Base-by-base conservation (phyloP, 2,797 vertebrate genomes). In the Enteromius anoplus region DNA sequence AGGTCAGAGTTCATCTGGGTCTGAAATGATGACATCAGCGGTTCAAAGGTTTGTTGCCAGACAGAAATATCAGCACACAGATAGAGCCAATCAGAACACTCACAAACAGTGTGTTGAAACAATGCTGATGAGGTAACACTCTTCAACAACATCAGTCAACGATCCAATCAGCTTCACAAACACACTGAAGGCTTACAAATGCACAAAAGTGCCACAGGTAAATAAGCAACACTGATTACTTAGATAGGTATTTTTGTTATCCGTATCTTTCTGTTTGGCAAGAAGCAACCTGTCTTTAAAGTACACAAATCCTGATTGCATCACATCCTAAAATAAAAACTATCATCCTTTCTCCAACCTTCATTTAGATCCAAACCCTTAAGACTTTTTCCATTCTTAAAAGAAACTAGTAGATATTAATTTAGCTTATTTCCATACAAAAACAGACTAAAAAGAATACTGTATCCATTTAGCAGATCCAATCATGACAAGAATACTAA, bases 121-220 rank as follows among this genome's bases (percentile, higher is more conserved):
- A 78, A 89, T 87, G 76, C 84, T 85, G 90, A 92, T 93, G 92
- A 92, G 90, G 91, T 91, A 91, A 93, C 90, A 84, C 87, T 89
- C 88, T 70, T 92, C 90, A 72, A 85, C 90, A 91, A 91, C 89
- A 84, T 88, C 89, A 72, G 69, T 79, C 58, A 73, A 85, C n/a
- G 40, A 77, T 26, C 32, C 53, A 78, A 73, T 76, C 34, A 37
- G 8, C 14, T 42, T 32, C 66, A 49, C 72, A 70, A 78, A 72
- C 64, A 79, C 58, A 21, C 80, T 51, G 45, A 60, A 26, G 73
- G 79, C 69, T 72, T 81, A 72, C 69, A 45, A 37, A 58, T 12
- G 55, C 79, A 81, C 26, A 64, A 64, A 64, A 64, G 60, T 17
- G 26, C 26, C 60, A 32, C 55, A 69, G 83, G 80, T 84, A 80